phyloP scores from a whole-genome alignment of 2,797 vertebrate species.

The Knipowitschia caucasica region DNA sequence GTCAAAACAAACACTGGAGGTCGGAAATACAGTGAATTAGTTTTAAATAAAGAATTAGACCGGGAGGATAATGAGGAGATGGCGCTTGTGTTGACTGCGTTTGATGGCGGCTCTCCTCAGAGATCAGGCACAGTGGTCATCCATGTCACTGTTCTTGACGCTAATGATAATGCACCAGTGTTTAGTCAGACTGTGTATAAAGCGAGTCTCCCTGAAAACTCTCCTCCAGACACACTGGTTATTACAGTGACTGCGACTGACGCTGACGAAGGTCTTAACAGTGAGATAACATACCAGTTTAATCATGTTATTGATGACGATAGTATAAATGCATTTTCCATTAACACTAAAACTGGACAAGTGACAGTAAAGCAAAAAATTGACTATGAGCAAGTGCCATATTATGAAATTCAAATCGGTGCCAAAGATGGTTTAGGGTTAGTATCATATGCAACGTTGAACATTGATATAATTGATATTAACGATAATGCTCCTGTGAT shows the following conservation, averaged over 20 bases:
- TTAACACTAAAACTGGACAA: not conserved
- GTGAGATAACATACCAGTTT: not conserved
- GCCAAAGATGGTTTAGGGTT: constrained; percentile 15
- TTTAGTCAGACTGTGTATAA: no score
- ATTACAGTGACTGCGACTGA: constrained; percentile 6
- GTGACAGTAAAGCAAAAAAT: not conserved
- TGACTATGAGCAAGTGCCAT: constrained; percentile 2
- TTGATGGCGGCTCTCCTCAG: constrained; percentile 10
- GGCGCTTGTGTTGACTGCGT: not conserved
- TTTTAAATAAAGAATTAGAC: not conserved
- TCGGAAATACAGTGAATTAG: not conserved
- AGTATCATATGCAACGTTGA: not conserved
- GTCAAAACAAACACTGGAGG: not conserved
- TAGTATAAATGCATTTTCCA: not conserved
- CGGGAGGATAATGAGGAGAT: not conserved
- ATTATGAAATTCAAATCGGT: constrained; percentile 10
- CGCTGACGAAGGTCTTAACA: not conserved
- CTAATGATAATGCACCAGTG: no score
- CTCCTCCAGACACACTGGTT: constrained; percentile 7
- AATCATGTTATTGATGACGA: not conserved
- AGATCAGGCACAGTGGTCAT: no score
- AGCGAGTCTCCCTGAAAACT: no score
- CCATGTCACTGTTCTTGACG: no score
- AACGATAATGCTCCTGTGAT: not conserved
- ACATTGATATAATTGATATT: not conserved